phyloP scores from a whole-genome alignment of 2,113 vertebrate genomes.

The Chaetodon auriga region DNA sequence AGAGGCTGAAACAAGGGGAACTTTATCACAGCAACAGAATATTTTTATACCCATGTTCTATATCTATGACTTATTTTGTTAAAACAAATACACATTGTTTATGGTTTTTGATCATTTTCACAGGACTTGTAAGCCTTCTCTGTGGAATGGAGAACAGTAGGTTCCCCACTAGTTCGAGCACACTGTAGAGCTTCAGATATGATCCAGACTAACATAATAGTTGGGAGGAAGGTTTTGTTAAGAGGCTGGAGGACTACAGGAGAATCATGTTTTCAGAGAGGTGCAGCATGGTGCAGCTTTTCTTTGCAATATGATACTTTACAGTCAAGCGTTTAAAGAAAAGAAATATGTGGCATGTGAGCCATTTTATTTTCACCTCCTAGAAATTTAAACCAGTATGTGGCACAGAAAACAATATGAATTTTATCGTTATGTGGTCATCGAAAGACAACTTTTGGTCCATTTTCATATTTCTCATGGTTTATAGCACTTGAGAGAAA shows the following conservation, averaged over 20 bases:
- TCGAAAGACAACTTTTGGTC: background rate
- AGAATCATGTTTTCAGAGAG: background rate
- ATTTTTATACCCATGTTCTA: background rate
- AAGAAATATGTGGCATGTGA: no score
- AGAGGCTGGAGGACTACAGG: background rate
- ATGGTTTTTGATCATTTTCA: no score
- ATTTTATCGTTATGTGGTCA: background rate
- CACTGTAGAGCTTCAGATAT: background rate
- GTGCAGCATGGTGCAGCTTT: background rate
- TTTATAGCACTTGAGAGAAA: background rate
- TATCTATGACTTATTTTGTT: background rate
- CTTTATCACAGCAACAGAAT: background rate
- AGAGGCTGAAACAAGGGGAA: background rate
- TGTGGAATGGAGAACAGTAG: no score
- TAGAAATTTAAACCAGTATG: background rate
- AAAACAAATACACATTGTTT: no score
- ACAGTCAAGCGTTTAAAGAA: background rate
- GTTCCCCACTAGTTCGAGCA: no score
- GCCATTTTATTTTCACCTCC: background rate
- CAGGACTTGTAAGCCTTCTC: no score
- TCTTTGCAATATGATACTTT: background rate
- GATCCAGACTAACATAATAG: background rate
- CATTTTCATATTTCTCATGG: background rate
- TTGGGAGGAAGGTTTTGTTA: background rate
- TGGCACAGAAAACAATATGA: background rate